These are phyloP conservation scores for Gisinianus flammeolus DNA, from an alignment of 2,888 invertebrate species.

Conservation along the genomic window DNA sequence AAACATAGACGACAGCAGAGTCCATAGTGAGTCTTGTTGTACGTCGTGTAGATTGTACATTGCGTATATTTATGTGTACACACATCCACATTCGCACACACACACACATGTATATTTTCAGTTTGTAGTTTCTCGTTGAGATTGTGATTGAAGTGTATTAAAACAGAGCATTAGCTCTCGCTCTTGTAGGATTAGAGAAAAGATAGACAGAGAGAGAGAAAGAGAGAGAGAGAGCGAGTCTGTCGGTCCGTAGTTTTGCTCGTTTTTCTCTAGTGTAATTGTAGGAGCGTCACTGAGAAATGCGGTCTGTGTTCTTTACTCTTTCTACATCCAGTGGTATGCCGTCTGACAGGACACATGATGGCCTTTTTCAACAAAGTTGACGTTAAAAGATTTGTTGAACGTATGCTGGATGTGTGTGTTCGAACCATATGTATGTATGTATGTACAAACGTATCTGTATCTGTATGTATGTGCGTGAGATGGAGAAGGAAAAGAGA, in stretches of 20 bases:
- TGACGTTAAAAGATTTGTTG: conserved; percentile 38
- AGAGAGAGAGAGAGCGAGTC: background rate
- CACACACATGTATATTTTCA: background rate
- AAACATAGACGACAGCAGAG: no score
- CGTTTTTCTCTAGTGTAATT: conserved; percentile 8
- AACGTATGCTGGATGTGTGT: conserved; percentile 25
- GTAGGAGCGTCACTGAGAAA: conserved; percentile 15
- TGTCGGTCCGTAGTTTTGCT: background rate
- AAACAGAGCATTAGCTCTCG: conserved; percentile 2
- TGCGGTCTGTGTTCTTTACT: conserved; percentile 15
- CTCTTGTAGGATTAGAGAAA: conserved; percentile 1
- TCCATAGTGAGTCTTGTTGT: no score
- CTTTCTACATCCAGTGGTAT: conserved; percentile 1
- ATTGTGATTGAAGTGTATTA: conserved; percentile 16
- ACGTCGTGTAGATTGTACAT: background rate
- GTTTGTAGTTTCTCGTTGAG: background rate
- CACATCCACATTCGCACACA: no score
- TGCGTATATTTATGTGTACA: background rate
- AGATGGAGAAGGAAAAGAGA: no score
- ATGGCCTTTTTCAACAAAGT: conserved; percentile 38
- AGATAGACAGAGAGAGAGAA: background rate
- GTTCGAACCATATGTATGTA: no score
- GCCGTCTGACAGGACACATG: conserved; percentile 35
- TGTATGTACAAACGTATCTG: no score
- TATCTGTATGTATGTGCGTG: no score